Base-by-base conservation (phyloP, 2,797 vertebrate species). In the Lepus oiostolus region DNA sequence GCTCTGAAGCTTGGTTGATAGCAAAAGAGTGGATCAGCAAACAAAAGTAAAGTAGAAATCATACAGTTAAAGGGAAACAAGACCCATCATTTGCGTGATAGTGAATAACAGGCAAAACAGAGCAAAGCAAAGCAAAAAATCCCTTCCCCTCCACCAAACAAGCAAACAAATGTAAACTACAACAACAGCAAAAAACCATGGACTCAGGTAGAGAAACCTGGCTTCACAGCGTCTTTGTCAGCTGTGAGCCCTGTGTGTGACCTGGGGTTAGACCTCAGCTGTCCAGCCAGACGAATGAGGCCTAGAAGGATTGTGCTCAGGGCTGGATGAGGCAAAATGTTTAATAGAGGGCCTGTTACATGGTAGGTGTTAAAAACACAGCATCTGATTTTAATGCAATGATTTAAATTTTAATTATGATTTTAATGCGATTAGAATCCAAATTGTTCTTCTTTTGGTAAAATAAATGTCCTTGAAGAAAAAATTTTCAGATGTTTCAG, bases 31-130 rank as follows among this genome's bases (percentile, higher is more conserved):
- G 19, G 8, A 28, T 72, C 30, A 76, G 5, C 72, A 86, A 91
- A 67, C 9, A 88, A 58, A 76, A 71, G 35, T 8, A 63, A 82
- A 82, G 52, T 28, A 75, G 24, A 72, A 62, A 30, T 42, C 38
- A 35, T 84, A 32, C 4, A 70, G 24, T 79, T 76, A 58, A 80
- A 70, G 63, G 16, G 68, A 75, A 80, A 65, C 2, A 70, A 42
- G 13, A 17, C 22, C 62, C 19, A 58, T 71, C 52, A 62, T 79
- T 96, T 62, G 1, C 10, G 2, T 63, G 28, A 22, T 35, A 47
- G 54, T 95, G n/a, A 77, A 91, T 86, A 67, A 38, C 2, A 58
- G 83, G 80, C 30, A 72, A 81, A 93, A 5, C 19, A 90, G 84
- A 89, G 30, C n/a, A 35, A 94, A 70, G 67, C 6, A 42, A 62